These are phyloP conservation scores for Brenthis ino DNA, from an alignment of 2,888 invertebrate species.

Conservation along the genomic window DNA sequence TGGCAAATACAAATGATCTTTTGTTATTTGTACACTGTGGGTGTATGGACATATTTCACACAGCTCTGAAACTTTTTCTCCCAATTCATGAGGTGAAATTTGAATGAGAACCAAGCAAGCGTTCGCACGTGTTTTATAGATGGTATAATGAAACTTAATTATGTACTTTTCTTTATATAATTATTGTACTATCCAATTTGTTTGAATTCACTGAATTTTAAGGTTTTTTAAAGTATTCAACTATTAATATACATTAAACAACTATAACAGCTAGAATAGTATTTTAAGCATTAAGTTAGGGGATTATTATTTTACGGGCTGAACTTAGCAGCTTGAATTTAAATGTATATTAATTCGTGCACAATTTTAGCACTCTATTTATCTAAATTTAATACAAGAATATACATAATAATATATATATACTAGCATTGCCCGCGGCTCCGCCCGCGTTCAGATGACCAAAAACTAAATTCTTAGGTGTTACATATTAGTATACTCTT, in stretches of 20 bases:
- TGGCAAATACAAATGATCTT: constrained; percentile 65
- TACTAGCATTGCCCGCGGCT: no score
- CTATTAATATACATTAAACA: background rate
- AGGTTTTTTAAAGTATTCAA: background rate
- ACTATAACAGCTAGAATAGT: background rate
- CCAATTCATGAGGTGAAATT: constrained; percentile 46
- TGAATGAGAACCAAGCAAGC: constrained; percentile 40
- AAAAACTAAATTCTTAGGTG: no score
- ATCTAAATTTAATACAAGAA: background rate
- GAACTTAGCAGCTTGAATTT: no score
- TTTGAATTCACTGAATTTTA: background rate
- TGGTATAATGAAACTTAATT: constrained; percentile 25
- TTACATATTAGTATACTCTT: no score
- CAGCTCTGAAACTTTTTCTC: constrained; percentile 45
- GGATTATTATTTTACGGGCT: no score
- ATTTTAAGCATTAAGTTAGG: no score
- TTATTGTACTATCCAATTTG: constrained; percentile 6
- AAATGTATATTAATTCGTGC: no score
- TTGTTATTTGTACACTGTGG: constrained; percentile 51
- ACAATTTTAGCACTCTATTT: background rate
- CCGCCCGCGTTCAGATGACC: no score
- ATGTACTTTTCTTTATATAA: constrained; percentile 16
- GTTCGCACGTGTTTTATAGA: constrained; percentile 42
- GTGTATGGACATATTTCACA: constrained; percentile 48
- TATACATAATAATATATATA: background rate